Base-by-base conservation (phyloP, 2,888 invertebrate species). In the Lasioglossum marginatum region DNA sequence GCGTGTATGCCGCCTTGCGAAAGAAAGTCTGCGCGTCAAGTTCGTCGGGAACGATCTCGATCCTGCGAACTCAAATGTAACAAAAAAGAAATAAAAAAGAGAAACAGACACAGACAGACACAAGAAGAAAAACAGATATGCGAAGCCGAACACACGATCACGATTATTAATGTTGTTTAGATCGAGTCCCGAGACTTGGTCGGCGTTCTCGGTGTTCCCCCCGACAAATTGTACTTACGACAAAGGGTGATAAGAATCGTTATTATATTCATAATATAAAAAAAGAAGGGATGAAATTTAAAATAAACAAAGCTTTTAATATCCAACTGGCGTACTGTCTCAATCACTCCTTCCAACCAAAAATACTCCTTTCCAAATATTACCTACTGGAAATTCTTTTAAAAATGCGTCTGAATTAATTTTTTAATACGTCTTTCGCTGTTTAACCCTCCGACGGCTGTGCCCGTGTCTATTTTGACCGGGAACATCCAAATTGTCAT, bases 281-380 rank as follows among this genome's bases (percentile, higher is more conserved):
- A 87, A 80, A 81, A 75, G 82, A 79, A 81, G 75, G 82, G 77
- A 86, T 87, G 80, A 83, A 87, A 88, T 92, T 83, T 82, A 90
- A 83, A 92, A 93, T 92, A 92, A 93, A 92, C 78, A 85, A 91
- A 91, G 90, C 91, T 92, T 93, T 92, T 92, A 92, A 92, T 92
- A 92, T 92, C 89, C 88, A 88, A 63, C 27, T 27, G 0, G 19
- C 57, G 19, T 19, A 23, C 10, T 10, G 6, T 8, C 23, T 34
- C 23, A 4, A 37, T 37, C 16, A 3, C 12, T 23, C n/a, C 12
- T 16, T 48, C 40, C 31, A 40, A 27, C 40, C 12, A 2, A 27
- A 40, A n/a, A 68, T 40, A 52, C 23, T 52, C 52, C 23, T 23
- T 23, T 45, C 16, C 12, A 12, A 40, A 40, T 10, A 2, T 40